Base-by-base conservation (phyloP, 2,888 invertebrate genomes). In the Cryptosula pallasiana region DNA sequence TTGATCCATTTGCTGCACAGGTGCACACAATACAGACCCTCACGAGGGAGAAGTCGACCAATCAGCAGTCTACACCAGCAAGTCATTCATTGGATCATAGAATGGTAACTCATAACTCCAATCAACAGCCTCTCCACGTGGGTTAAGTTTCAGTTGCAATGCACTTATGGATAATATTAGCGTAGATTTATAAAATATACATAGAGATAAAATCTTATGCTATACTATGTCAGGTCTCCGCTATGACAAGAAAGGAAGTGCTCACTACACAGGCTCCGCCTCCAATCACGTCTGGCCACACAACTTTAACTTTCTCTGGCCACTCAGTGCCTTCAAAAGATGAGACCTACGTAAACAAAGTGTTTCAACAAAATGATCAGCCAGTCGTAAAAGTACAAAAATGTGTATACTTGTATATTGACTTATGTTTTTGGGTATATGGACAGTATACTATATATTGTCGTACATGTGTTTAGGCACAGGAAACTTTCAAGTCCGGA, bases 311-410 rank as follows among this genome's bases (percentile, higher is more conserved):
- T 32, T 63, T 63, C n/a, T 63, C 63, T 32, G 32, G 32, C 2
- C 63, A 20, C 5, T 16, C 29, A 25, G n/a, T 16, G 57, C 57
- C 57, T 23, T 3, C 16, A 16, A 63, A 27, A 63, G 63, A 63
- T 13, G 63, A 63, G 34, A 63, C 63, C 16, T 63, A 63, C 32
- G 63, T 63, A 5, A 63, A 63, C 63, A 63, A 63, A n/a, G 63
- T 63, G 5, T 63, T 63, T 32, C 63, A 63, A n/a, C 63, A 63
- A 32, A 63, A 34, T 32, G 63, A 63, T 63, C 32, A 9, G 27
- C 29, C 63, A 32, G 45, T 45, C 45, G 45, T 45, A n/a, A n/a
- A n/a, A n/a, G n/a, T n/a, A n/a, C n/a, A n/a, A n/a, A n/a, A n/a
- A n/a, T n/a, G n/a, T n/a, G n/a, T n/a, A n/a, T n/a, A n/a, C n/a